Conservation (phyloP, 1,140 invertebrate species). For the Phymorhynchus buccinoides region DNA sequence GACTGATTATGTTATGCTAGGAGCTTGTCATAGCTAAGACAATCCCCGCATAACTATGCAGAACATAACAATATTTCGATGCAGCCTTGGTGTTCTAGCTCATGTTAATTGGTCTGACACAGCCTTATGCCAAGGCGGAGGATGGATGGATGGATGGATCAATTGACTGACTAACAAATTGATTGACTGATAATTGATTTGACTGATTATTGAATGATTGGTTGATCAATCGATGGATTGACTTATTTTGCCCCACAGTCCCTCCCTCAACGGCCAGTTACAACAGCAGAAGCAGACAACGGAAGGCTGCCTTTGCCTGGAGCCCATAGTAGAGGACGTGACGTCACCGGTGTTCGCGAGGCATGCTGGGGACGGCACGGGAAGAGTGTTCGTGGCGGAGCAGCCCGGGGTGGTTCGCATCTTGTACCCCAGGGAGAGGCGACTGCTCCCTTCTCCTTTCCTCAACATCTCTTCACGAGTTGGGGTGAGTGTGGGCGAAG, state of each 20-base stretch:
- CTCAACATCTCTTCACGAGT: conserved; percentile 34
- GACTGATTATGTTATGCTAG: too few relatives aligned
- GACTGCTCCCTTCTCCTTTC: conserved; percentile 33
- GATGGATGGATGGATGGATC: too few relatives aligned
- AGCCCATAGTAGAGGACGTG: conserved; percentile 53
- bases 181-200: too few relatives aligned
- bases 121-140: too few relatives aligned
- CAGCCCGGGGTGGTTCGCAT: conserved; percentile 63
- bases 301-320: conserved; percentile 67
- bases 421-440: conserved; percentile 44
- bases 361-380: conserved; percentile 60
- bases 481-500: not conserved
- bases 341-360: conserved; percentile 63
- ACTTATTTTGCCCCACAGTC: not conserved
- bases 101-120: too few relatives aligned
- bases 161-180: too few relatives aligned
- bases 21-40: too few relatives aligned
- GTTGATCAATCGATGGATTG: too few relatives aligned
- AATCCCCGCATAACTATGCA: too few relatives aligned
- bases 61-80: too few relatives aligned
- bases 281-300: conserved; percentile 45
- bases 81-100: too few relatives aligned
- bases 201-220: too few relatives aligned
- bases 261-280: conserved; percentile 12
- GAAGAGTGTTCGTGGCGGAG: conserved; percentile 66